These are phyloP conservation scores for Casuarius casuarius DNA, from an alignment of 2,113 vertebrate genomes.

Conservation along the genomic window DNA sequence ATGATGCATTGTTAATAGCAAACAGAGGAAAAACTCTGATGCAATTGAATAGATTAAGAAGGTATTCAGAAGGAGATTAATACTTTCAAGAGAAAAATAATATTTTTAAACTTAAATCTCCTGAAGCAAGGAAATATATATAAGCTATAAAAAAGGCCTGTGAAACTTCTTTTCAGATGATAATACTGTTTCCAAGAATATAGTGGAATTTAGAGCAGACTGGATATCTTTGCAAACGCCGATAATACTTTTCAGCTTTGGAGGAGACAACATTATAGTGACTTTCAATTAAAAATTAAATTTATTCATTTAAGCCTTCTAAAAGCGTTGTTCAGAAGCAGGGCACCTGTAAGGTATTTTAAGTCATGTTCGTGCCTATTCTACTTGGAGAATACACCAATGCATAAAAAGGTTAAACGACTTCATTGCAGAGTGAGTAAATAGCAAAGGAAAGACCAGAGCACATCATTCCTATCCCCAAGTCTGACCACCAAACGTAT, in stretches of 20 bases:
- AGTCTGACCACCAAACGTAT: background rate
- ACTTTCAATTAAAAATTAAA: background rate
- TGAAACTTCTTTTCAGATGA: background rate
- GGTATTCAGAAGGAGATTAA: background rate
- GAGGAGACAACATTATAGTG: background rate
- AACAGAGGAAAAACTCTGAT: background rate
- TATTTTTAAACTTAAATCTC: background rate
- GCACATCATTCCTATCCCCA: background rate
- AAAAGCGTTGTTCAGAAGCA: background rate
- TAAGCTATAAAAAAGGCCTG: background rate
- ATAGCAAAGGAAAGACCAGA: background rate
- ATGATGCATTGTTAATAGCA: slow-evolving; percentile 6
- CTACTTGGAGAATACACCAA: background rate
- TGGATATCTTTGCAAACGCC: background rate
- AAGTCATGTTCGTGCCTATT: background rate
- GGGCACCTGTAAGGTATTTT: background rate
- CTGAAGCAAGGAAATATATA: slow-evolving; percentile 1
- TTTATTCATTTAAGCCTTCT: background rate
- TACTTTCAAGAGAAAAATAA: slow-evolving; percentile 26
- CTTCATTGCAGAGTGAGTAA: background rate
- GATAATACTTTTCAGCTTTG: background rate
- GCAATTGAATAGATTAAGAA: background rate
- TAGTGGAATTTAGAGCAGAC: background rate
- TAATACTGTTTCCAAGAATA: background rate
- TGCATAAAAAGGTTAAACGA: background rate